Conservation (phyloP, 2,888 invertebrate species). For the Melikaiella ostensackeni region DNA sequence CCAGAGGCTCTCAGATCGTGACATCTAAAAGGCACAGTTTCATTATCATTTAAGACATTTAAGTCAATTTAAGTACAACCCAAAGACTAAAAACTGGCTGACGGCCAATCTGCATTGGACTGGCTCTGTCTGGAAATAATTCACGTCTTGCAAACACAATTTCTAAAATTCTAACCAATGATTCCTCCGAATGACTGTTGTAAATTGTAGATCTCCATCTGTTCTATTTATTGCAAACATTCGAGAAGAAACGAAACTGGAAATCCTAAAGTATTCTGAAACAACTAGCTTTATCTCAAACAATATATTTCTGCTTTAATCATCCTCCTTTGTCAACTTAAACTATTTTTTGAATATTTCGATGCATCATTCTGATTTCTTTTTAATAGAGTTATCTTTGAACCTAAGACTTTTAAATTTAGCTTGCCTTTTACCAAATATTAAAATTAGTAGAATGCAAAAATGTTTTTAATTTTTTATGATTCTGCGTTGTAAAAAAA, state of each 20-base stretch:
- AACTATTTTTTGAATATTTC: no score
- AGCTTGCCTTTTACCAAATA: no score
- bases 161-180: slow-evolving; percentile 48
- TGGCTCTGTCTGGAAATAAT: slow-evolving; percentile 62
- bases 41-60: background rate
- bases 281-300: background rate
- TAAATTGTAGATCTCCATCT: background rate
- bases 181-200: background rate
- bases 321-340: background rate
- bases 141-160: slow-evolving; percentile 50
- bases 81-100: slow-evolving; percentile 53
- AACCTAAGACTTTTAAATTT: background rate
- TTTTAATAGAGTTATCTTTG: background rate
- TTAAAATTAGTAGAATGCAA: no score
- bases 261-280: background rate
- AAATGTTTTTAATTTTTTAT: background rate
- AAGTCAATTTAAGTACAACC: background rate
- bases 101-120: slow-evolving; percentile 53
- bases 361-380: background rate
- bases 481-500: background rate
- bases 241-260: background rate
- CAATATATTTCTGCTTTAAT: background rate
- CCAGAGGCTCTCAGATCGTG: background rate
- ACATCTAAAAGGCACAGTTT: slow-evolving; percentile 12
- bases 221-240: background rate